phyloP scores from a whole-genome alignment of 2,797 vertebrate genomes.

The Natrix natrix region DNA sequence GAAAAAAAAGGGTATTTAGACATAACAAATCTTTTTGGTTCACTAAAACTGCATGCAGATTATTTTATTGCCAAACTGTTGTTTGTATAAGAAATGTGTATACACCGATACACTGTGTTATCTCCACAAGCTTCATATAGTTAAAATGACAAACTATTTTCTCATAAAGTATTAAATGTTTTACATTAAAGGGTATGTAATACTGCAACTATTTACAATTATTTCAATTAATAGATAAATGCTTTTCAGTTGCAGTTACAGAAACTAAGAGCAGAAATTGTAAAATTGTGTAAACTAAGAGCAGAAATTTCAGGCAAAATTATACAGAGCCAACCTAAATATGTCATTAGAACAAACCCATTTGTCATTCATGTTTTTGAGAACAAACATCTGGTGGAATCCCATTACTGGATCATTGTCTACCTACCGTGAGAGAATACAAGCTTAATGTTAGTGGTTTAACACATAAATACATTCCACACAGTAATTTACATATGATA shows the following conservation, averaged over 20 bases:
- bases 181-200: not conserved
- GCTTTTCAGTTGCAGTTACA: not conserved
- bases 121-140: not conserved
- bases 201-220: not conserved
- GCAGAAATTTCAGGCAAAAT: conserved; percentile 60
- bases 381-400: conserved; percentile 79
- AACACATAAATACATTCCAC: not conserved
- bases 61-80: not conserved
- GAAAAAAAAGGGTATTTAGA: not conserved
- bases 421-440: conserved; percentile 56
- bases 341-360: conserved; percentile 80
- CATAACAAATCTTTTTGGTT: not conserved
- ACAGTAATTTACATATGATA: not conserved
- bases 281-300: not conserved
- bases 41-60: not conserved
- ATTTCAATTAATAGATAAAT: not conserved
- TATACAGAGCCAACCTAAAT: conserved; percentile 79
- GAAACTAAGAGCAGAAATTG: not conserved
- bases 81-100: not conserved
- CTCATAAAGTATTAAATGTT: not conserved
- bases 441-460: not conserved
- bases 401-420: conserved; percentile 78
- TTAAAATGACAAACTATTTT: not conserved
- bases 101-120: not conserved
- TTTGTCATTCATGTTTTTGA: conserved; percentile 69